phyloP scores from a whole-genome alignment of 2,888 invertebrate genomes.

The Apoderus coryli region DNA sequence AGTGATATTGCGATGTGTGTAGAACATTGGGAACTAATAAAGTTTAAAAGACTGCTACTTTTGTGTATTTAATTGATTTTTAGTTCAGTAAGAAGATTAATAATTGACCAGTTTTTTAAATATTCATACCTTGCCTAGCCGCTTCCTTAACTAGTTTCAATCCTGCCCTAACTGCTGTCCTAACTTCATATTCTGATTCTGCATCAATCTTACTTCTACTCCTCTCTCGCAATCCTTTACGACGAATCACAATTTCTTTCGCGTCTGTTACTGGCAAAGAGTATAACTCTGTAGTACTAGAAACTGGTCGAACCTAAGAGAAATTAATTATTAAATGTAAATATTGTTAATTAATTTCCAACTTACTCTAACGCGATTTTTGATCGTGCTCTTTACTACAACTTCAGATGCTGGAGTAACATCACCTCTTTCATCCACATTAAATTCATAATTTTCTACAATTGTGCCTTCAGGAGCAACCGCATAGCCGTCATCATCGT shows the following conservation, averaged over 20 bases:
- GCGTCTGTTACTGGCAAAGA: conserved; percentile 16
- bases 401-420: conserved; percentile 23
- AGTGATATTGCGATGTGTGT: not conserved
- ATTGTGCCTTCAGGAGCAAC: conserved; percentile 23
- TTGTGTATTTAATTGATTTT: not conserved
- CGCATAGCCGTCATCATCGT: conserved; percentile 18
- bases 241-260: conserved; percentile 12
- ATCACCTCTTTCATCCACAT: conserved; percentile 21
- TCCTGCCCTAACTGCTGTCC: conserved; percentile 23
- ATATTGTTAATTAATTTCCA: conserved; percentile 6
- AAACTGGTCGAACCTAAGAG: conserved; percentile 11
- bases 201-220: conserved; percentile 13
- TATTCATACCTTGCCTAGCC: conserved; percentile 24
- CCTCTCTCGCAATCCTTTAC: too few relatives aligned
- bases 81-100: too few relatives aligned
- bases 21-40: not conserved
- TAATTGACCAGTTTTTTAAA: too few relatives aligned
- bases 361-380: conserved; percentile 19
- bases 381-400: conserved; percentile 17
- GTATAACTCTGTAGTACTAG: too few relatives aligned
- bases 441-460: conserved; percentile 23
- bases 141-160: conserved; percentile 26
- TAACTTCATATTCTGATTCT: conserved; percentile 20
- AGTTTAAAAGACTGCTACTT: not conserved
- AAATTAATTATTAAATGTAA: not conserved